Evolutionary conservation across 2,113 vertebrate species (phyloP), one percentile per base, ranked within the genome.

Genomic region (Odocoileus virginianus): DNA sequence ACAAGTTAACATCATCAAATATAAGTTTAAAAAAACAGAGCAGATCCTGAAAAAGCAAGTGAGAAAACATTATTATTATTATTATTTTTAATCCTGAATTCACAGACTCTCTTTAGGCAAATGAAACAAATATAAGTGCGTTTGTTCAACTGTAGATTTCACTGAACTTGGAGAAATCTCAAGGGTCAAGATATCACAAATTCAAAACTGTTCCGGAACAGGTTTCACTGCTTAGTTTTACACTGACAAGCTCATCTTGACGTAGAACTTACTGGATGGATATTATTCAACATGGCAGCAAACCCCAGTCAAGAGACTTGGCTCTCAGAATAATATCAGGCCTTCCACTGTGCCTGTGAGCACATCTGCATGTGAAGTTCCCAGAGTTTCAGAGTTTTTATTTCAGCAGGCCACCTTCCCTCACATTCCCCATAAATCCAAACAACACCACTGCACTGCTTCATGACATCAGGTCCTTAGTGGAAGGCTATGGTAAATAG

Each of bases 361-460:
- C 28, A 52, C 81, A 88, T 52, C 85, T 95, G 91, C 54, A 16
- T 10, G 0, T 1, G 7, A 79, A 8, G 33, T 50, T 61, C 54
- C 4, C 33, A 61, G 17, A 60, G 85, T 16, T 79, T 55, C 4
- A 3, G 55, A 71, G 40, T 94, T 97, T 58, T 58, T 50, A 40
- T 7, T 96, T 96, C 52, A 74, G 2, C 25, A 1, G 0, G 25
- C 33, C 87, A 47, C 78, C 36, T 91, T 89, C 93, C 82, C 81
- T 94, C 91, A 92, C 76, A 50, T 82, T 64, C 85, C 58, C 9
- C 47, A 96, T 96, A 97, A 13, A 79, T 97, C 95, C 95, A 87
- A 84, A 71, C n/a, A 7, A 33, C 2, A 0, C 71, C 28, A 6
- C 27, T 25, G 11, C 17, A 4, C 36, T 60, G 52, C 58, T 85